Base-by-base conservation (phyloP, 2,113 vertebrate genomes). In the Chlorodrepanis virens region DNA sequence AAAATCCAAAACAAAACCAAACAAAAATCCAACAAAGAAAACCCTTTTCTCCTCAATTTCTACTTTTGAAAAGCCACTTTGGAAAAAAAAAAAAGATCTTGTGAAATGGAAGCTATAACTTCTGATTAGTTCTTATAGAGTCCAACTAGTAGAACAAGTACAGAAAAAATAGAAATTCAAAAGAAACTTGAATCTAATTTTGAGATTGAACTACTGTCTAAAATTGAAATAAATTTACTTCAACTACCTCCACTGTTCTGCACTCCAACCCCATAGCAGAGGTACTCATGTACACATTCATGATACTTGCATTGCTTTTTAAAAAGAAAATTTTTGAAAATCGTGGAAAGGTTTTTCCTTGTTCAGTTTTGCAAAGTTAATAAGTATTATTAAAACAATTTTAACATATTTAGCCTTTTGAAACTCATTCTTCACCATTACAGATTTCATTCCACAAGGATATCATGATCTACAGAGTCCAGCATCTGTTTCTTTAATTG, bases 341-440 rank as follows among this genome's bases (percentile, higher is more conserved):
- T 59, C 0, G 0, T 49, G 12, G 37, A 13, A 82, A 90, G 3
- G 5, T 5, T 47, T 87, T 68, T 65, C 4, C 44, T 42, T 64
- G 29, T 70, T 50, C 2, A 1, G 3, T 56, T 89, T 92, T 64
- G 6, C 24, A 31, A 52, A 77, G 17, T 42, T 39, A 74, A 12
- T 14, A 68, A 23, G 6, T 53, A 27, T 39, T 60, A 39, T 5
- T 27, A 68, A 75, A 87, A 79, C 4, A 3, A n/a, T 79, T 71
- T 87, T 37, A 45, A 40, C 4, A 25, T 49, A 59, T 10, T 69
- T 45, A 53, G 14, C 7, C 9, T 75, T 94, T 91, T 71, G 12
- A 28, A 86, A 75, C 2, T 9, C 15, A 39, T 71, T 81, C 22
- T 84, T 84, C 31, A 33, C 0, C 0, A 49, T 52, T 72, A 31